Base-by-base conservation (phyloP, 1,140 invertebrate species). In the Saxidomus purpurata region DNA sequence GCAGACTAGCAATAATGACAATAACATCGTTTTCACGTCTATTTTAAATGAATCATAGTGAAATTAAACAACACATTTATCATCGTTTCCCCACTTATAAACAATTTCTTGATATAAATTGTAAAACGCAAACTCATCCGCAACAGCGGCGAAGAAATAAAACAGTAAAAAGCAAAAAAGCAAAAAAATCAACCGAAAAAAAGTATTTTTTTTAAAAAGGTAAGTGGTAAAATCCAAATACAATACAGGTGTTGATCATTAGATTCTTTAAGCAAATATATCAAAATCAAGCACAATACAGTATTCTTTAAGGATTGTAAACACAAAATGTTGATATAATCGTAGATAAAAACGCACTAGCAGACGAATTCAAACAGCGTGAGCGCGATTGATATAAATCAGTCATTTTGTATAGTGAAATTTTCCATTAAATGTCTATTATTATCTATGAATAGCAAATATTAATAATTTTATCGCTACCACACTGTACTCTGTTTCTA, bases 361-460 rank as follows among this genome's bases (percentile, higher is more conserved):
- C 67, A 71, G 67, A 71, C 67, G 38, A 71, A 71, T 19, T 40
- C 67, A 71, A 38, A 71, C 67, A 71, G 40, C 28, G 49, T 43
- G 81, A 83, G 1, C 25, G 38, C 3, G 13, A 15, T n/a, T 38
- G 34, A 63, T 61, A 69, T 83, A 82, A 83, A 83, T 83, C 63
- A 67, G 76, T 43, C 61, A 83, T 52, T 83, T 83, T 83, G 63
- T 47, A 83, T 69, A 55, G 83, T 71, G 83, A 74, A 85, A 74
- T 85, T 74, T 85, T 85, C 83, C 83, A 85, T 85, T 85, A 74
- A 85, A 74, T 52, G 47, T 85, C 49, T 74, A 85, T 85, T 71
- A 55, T 43, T 55, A 74, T 47, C n/a, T 71, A 49, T 49, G 63
- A 74, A 85, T 49, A 31, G 47, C 43, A 71, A 85, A 55, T 47